phyloP scores from a whole-genome alignment of 1,140 invertebrate species.

The Brachionus calyciflorus region DNA sequence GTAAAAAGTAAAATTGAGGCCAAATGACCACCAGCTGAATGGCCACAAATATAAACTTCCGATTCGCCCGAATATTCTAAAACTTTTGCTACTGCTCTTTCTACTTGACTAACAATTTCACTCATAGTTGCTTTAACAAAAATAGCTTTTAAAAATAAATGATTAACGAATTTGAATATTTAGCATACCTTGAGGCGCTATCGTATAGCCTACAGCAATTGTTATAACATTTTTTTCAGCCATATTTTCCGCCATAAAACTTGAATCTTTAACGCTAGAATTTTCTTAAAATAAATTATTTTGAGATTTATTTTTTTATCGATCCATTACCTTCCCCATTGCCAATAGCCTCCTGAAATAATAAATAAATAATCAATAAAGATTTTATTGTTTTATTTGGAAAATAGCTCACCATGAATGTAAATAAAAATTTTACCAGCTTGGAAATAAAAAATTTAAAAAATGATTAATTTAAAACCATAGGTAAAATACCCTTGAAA shows the following conservation, averaged over 20 bases:
- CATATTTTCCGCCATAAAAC: slow-evolving; percentile 21
- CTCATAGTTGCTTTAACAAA: neutral
- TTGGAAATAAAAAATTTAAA: neutral
- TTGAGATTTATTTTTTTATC: neutral
- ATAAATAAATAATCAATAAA: neutral
- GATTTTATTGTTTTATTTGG: neutral
- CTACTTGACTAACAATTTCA: slow-evolving; percentile 2
- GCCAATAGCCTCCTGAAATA: slow-evolving; percentile 42
- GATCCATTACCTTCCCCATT: slow-evolving; percentile 29
- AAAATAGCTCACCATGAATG: neutral
- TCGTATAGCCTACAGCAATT: slow-evolving; percentile 28
- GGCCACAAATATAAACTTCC: slow-evolving; percentile 14
- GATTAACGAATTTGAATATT: no score
- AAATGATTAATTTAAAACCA: neutral
- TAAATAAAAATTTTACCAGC: slow-evolving; percentile 24
- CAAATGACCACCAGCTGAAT: slow-evolving; percentile 46
- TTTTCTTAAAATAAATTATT: neutral
- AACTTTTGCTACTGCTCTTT: slow-evolving; percentile 14
- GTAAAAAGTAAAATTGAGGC: slow-evolving; percentile 1
- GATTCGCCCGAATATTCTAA: neutral
- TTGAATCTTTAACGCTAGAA: neutral
- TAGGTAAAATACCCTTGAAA: neutral
- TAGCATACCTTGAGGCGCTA: slow-evolving; percentile 40
- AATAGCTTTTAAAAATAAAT: neutral
- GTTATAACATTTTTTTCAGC: neutral